A percentile compares a stretch with the other conserved stretches of the same genome.
These are phyloP conservation scores for Drosophila suboccidentalis DNA, from an alignment of 2,888 invertebrate genomes.

Conservation along the genomic window DNA sequence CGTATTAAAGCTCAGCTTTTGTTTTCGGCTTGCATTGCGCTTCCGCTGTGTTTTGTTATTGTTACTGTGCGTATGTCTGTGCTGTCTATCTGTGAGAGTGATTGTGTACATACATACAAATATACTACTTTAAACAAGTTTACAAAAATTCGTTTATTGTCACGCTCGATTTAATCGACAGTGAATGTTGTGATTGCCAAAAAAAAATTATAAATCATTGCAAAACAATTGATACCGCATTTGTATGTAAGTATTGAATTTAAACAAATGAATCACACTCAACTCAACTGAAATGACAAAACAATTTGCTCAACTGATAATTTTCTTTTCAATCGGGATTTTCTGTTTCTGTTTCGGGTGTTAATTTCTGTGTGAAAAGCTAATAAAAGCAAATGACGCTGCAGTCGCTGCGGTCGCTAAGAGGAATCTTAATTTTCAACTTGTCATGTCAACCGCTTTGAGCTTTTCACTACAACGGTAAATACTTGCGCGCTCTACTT, in stretches of 20 bases:
- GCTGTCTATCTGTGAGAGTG: constrained; percentile 15
- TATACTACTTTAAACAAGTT: constrained; percentile 61
- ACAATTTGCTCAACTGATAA: constrained; percentile 37
- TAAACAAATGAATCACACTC: constrained; percentile 28
- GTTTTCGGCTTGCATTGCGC: constrained; percentile 46
- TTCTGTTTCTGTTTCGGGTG: constrained; percentile 23
- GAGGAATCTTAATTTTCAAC: constrained; percentile 43
- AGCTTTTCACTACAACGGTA: constrained; percentile 57
- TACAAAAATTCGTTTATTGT: constrained; percentile 68
- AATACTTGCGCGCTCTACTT: constrained; percentile 54
- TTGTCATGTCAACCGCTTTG: constrained; percentile 47
- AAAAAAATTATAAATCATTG: constrained; percentile 44
- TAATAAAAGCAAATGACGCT: constrained; percentile 52
- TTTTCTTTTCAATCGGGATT: constrained; percentile 9
- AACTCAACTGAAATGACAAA: constrained; percentile 25
- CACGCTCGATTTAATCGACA: constrained; percentile 67
- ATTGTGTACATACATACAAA: constrained; percentile 8
- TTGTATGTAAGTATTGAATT: constrained; percentile 31
- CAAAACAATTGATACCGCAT: constrained; percentile 42
- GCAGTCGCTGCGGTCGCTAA: constrained; percentile 34
- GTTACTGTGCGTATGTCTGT: constrained; percentile 24
- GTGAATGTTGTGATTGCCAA: constrained; percentile 43
- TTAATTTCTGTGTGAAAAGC: constrained; percentile 61
- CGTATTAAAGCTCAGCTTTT: constrained; percentile 50
- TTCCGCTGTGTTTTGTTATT: constrained; percentile 55